phyloP scores from a whole-genome alignment of 2,888 invertebrate species.

The Drosophila atripex region DNA sequence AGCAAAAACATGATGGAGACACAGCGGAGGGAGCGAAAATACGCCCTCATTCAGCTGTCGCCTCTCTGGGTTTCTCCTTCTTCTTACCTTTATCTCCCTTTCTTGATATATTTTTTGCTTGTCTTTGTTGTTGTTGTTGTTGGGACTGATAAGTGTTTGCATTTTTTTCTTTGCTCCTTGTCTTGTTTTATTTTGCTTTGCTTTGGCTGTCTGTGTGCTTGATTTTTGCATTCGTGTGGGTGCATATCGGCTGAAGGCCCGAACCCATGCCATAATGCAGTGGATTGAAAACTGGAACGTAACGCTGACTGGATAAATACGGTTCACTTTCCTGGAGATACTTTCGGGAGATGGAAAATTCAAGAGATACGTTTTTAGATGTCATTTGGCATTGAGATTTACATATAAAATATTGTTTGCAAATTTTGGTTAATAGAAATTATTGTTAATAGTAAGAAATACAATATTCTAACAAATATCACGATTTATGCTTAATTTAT shows the following conservation, averaged over 20 bases:
- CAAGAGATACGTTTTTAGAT: background rate
- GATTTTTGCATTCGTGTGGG: slow-evolving; percentile 15
- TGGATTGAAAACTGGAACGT: slow-evolving; percentile 1
- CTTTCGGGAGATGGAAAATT: background rate
- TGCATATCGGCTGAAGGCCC: slow-evolving; percentile 26
- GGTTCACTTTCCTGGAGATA: background rate
- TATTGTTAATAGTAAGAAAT: too few relatives aligned
- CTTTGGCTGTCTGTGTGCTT: slow-evolving; percentile 7
- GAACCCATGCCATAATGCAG: slow-evolving; percentile 6
- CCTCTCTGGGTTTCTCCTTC: slow-evolving; percentile 8
- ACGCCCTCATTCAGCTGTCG: slow-evolving; percentile 30
- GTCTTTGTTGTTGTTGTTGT: slow-evolving; percentile 3
- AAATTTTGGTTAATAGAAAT: too few relatives aligned
- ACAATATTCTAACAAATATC: too few relatives aligned
- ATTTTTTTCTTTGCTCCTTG: slow-evolving; percentile 24
- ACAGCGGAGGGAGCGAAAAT: slow-evolving; percentile 9
- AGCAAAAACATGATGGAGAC: background rate
- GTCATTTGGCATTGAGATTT: too few relatives aligned
- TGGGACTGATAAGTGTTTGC: slow-evolving; percentile 63
- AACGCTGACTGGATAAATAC: slow-evolving; percentile 5
- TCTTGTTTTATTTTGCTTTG: slow-evolving; percentile 11
- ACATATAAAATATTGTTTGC: too few relatives aligned
- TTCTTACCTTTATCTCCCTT: slow-evolving; percentile 28
- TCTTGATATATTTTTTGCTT: slow-evolving; percentile 37
- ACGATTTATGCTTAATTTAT: too few relatives aligned